A percentile compares a stretch with the other conserved stretches of the same genome.
phyloP scores from a whole-genome alignment of 2,113 vertebrate genomes.

The Laticauda laticaudata region DNA sequence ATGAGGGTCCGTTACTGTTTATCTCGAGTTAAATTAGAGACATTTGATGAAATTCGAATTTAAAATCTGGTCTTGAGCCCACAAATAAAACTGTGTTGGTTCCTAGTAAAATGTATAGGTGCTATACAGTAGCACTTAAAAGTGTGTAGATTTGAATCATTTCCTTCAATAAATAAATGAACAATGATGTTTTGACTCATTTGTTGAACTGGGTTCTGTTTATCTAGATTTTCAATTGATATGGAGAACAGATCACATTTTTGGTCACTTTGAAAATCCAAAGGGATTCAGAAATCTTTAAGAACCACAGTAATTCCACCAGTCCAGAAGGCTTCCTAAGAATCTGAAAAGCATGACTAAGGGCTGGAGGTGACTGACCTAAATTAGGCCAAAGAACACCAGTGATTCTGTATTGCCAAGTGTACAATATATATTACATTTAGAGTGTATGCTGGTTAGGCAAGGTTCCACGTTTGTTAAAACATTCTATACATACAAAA shows the following conservation, averaged over 20 bases:
- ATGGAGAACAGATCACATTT: background rate
- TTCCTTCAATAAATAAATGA: background rate
- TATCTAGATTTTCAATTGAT: background rate
- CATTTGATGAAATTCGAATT: background rate
- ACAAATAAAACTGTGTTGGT: background rate
- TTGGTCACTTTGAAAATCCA: background rate
- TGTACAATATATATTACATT: slow-evolving; percentile 24
- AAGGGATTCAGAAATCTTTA: background rate
- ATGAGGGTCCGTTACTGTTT: background rate
- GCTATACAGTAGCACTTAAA: background rate
- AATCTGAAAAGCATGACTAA: background rate
- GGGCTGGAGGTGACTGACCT: background rate
- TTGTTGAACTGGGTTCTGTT: background rate
- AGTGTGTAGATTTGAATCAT: background rate
- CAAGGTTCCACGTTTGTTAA: background rate
- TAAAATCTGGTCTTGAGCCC: background rate
- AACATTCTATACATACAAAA: background rate
- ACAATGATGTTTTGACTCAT: background rate
- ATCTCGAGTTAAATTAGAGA: background rate
- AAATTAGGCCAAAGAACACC: background rate
- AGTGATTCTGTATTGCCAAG: slow-evolving; percentile 32
- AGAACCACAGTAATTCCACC: background rate
- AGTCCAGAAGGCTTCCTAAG: background rate
- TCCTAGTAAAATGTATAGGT: background rate
- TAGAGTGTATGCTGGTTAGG: background rate